phyloP scores from a whole-genome alignment of 2,113 vertebrate species.

The Ammodytes dubius region DNA sequence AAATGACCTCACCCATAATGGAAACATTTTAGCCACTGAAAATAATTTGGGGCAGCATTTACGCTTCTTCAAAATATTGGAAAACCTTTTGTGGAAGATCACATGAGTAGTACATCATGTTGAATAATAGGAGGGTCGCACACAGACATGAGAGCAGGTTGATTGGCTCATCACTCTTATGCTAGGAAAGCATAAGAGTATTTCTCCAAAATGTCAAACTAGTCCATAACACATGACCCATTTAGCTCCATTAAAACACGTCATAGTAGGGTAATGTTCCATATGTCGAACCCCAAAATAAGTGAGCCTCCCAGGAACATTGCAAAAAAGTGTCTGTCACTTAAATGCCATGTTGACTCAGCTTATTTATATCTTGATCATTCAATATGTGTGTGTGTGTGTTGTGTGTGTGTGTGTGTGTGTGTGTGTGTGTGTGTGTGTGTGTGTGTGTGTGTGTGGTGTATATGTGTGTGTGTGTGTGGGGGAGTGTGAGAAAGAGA shows the following conservation, averaged over 20 bases:
- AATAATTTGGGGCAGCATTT: neutral
- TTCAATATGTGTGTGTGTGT: slow-evolving; percentile 34
- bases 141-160: neutral
- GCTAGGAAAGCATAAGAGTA: neutral
- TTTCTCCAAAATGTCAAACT: neutral
- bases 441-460: slow-evolving; percentile 32
- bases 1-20: neutral
- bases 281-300: slow-evolving; percentile 53
- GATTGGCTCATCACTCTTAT: slow-evolving; percentile 6
- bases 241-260: no score
- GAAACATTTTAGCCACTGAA: neutral
- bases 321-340: slow-evolving; percentile 65
- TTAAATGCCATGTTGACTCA: slow-evolving; percentile 71
- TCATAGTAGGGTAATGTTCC: neutral
- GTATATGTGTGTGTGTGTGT: slow-evolving; percentile 31
- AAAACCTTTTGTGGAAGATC: neutral
- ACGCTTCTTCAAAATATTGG: neutral
- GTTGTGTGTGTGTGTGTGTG: slow-evolving; percentile 35
- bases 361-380: slow-evolving; percentile 79
- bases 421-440: slow-evolving; percentile 27
- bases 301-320: slow-evolving; percentile 44
- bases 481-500: slow-evolving; percentile 24
- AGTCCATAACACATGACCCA: neutral
- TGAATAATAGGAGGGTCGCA: neutral
- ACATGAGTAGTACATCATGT: neutral